phyloP scores from a whole-genome alignment of 64 coral and sea anemone species.

The Pocillopora verrucosa region DNA sequence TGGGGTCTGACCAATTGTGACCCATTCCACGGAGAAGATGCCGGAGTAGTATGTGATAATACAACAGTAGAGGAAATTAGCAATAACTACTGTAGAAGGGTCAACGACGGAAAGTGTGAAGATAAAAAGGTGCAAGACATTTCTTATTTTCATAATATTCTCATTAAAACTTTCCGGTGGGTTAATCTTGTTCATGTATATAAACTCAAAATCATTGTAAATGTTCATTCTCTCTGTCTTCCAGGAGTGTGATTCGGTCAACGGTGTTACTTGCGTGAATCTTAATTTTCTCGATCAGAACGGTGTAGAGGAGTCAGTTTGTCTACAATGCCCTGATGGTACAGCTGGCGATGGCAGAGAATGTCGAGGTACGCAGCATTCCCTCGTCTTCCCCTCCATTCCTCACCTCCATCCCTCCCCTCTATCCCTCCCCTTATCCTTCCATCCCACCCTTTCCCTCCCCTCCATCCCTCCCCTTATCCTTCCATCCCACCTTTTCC shows the following conservation, averaged over 20 bases:
- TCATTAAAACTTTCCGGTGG: not conserved
- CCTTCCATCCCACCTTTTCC: no score
- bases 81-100: conserved; percentile 78
- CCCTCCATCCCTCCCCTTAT: no score
- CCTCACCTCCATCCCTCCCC: not conserved
- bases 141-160: not conserved
- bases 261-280: conserved; percentile 69
- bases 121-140: not conserved
- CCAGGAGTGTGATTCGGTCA: conserved; percentile 3
- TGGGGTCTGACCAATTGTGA: conserved; percentile 82
- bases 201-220: not conserved
- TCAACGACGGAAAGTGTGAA: conserved; percentile 41
- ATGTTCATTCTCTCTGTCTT: not conserved
- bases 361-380: conserved; percentile 59
- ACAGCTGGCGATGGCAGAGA: conserved; percentile 62
- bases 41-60: conserved; percentile 83
- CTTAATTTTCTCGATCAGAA: conserved; percentile 17
- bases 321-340: conserved; percentile 69
- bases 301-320: conserved; percentile 15
- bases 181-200: not conserved
- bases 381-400: not conserved
- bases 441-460: no score
- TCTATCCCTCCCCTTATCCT: not conserved
- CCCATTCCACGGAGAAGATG: conserved; percentile 57
- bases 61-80: conserved; percentile 75